Conservation (phyloP, 2,797 vertebrate genomes). For the Phyllotis vaccarum region DNA sequence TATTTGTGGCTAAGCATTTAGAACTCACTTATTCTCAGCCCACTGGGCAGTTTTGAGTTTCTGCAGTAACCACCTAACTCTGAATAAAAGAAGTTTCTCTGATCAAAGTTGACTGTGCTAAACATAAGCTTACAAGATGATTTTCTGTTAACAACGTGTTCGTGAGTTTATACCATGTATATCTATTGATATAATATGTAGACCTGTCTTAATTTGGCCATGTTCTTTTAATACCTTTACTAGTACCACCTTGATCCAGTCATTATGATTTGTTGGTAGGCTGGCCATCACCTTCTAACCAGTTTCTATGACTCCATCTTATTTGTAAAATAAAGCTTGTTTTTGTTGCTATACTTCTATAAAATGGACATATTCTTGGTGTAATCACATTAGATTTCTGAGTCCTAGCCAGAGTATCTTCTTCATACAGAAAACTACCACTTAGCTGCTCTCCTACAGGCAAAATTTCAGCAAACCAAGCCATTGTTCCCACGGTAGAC, state of each 20-base stretch:
- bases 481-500: neutral
- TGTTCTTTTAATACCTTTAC: neutral
- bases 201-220: neutral
- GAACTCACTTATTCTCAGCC: neutral
- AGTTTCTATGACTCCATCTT: neutral
- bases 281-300: too few relatives aligned
- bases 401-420: neutral
- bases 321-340: neutral
- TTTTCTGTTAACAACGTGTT: neutral
- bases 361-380: neutral
- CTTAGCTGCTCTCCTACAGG: neutral
- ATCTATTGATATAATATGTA: neutral
- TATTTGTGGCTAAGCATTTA: neutral
- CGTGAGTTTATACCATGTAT: neutral
- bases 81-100: neutral
- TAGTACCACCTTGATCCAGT: neutral
- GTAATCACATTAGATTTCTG: neutral
- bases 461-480: neutral
- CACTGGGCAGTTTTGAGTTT: neutral
- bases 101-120: neutral
- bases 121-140: neutral
- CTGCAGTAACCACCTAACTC: neutral
- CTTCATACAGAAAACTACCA: neutral
- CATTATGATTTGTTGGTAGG: neutral
- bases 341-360: neutral